These are phyloP conservation scores for Noctilio leporinus DNA, from an alignment of 2,113 vertebrate genomes.

Conservation along the genomic window DNA sequence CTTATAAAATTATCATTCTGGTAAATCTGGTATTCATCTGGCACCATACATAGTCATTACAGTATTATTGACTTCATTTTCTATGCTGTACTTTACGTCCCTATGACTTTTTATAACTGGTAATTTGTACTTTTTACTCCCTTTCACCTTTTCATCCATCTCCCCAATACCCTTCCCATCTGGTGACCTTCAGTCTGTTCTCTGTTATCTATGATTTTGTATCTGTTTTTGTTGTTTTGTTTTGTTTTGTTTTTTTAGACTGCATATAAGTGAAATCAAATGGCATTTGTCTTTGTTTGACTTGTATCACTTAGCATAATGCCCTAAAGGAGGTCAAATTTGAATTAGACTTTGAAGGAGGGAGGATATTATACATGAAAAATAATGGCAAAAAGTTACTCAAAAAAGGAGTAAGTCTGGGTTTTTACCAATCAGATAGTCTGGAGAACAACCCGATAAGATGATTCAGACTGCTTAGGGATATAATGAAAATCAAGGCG, in stretches of 20 bases:
- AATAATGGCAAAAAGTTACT: background rate
- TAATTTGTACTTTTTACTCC: background rate
- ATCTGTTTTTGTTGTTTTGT: background rate
- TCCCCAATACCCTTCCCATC: background rate
- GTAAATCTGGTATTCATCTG: background rate
- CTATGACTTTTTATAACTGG: background rate
- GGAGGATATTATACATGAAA: background rate
- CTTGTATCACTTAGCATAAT: background rate
- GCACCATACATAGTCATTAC: background rate
- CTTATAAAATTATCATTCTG: background rate
- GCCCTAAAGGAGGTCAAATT: background rate
- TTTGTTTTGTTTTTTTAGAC: background rate
- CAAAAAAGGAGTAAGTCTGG: background rate
- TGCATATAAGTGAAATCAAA: background rate
- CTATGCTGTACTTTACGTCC: background rate
- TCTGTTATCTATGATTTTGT: background rate
- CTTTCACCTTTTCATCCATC: background rate
- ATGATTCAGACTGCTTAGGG: background rate
- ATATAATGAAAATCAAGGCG: background rate
- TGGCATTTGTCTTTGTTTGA: background rate
- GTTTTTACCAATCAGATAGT: background rate
- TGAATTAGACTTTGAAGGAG: constrained; percentile 3
- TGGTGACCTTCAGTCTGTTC: background rate
- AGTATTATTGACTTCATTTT: background rate
- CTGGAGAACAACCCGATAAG: background rate